Evolutionary conservation across 2,113 vertebrate species (phyloP).

Genomic region (Mastomys natalensis): DNA sequence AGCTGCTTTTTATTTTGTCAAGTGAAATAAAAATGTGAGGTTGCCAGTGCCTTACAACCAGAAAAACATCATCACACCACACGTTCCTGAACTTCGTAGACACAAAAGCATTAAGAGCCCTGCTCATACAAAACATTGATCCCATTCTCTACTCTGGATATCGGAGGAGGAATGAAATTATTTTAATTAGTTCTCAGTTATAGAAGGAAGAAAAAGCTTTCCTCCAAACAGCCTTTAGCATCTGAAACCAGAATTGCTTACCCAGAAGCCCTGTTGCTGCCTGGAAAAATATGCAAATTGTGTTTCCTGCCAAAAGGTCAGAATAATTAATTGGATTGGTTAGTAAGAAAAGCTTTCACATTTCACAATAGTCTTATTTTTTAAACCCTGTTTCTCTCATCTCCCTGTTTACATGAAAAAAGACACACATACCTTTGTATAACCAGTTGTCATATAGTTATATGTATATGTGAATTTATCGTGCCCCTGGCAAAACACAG

Average conservation of each 20-base stretch:
- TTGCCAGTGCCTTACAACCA: constrained; percentile 20
- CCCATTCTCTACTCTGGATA: background rate
- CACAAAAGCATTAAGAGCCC: constrained; percentile 45
- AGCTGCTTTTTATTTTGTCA: constrained; percentile 79
- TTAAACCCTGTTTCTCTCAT: background rate
- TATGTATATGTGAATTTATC: background rate
- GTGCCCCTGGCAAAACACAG: background rate
- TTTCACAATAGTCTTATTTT: background rate
- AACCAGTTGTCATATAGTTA: background rate
- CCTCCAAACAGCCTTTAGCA: background rate
- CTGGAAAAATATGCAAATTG: constrained; percentile 52
- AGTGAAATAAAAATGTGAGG: constrained; percentile 71
- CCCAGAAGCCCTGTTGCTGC: background rate
- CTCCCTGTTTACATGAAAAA: background rate
- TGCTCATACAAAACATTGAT: constrained; percentile 13
- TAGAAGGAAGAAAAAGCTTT: background rate
- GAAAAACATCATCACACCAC: constrained; percentile 10
- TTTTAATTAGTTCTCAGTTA: constrained; percentile 31
- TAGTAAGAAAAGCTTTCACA: constrained; percentile 8
- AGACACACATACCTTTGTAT: background rate
- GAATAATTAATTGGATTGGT: constrained; percentile 59
- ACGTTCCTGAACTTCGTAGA: constrained; percentile 45
- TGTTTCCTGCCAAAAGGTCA: background rate
- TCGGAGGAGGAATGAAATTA: background rate
- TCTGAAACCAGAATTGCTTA: constrained; percentile 21